A percentile compares a stretch with the other conserved stretches of the same genome.
phyloP scores from a whole-genome alignment of 2,113 vertebrate genomes.

The Eurypyga helias region DNA sequence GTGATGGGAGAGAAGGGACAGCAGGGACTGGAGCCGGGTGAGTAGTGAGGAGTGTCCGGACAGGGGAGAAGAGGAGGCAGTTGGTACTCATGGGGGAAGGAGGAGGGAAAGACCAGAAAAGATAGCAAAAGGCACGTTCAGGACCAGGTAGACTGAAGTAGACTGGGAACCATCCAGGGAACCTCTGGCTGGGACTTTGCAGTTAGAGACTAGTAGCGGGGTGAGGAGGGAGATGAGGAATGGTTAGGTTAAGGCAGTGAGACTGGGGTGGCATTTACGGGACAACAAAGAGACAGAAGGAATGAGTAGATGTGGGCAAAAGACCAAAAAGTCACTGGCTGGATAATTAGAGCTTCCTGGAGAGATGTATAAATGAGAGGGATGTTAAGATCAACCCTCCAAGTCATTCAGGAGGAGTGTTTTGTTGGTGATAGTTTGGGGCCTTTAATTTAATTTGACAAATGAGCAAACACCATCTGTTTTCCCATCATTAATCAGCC shows the following conservation, averaged over 20 bases:
- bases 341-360: neutral
- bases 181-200: rapidly evolving
- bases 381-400: neutral
- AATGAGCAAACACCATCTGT: neutral
- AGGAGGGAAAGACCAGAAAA: neutral
- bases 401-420: neutral
- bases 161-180: rapidly evolving
- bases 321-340: neutral
- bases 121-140: neutral
- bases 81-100: neutral
- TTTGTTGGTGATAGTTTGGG: neutral
- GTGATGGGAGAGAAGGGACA: rapidly evolving
- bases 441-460: neutral
- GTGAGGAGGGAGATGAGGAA: neutral
- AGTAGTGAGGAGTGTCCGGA: too few relatives aligned
- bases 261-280: neutral
- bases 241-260: neutral
- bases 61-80: rapidly evolving
- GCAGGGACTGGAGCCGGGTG: neutral
- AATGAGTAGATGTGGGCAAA: neutral
- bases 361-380: neutral
- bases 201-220: rapidly evolving
- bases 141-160: neutral
- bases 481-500: neutral
- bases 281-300: neutral